Base-by-base conservation (phyloP, 2,888 invertebrate genomes). In the Cancer borealis region DNA sequence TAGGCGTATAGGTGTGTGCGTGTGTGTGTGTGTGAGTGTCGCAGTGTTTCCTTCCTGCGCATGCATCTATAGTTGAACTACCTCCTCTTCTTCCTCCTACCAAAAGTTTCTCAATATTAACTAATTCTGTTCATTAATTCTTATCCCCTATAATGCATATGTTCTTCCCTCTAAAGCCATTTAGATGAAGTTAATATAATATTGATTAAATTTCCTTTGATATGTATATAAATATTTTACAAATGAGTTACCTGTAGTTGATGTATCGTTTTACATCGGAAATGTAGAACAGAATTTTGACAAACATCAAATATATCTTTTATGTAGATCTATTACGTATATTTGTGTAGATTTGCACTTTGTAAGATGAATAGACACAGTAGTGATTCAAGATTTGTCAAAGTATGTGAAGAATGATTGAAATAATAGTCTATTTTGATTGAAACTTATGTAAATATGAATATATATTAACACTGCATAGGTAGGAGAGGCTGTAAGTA, bases 31-130 rank as follows among this genome's bases (percentile, higher is more conserved):
- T 88, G 46, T 1, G 47, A 21, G 89, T 47, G 47, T 39, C 17
- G 39, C 84, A 84, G 84, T 84, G 84, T 84, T 14, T 84, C 39
- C 84, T 26, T 84, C 39, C 84, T 39, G 39, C 14, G 84, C 84
- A 84, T 84, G 84, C 84, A 3, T 84, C 39, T 4, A 39, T 84
- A 84, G 84, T 84, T 84, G 84, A 84, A 84, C 84, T 39, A 39
- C 84, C 84, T 84, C 84, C 30, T 84, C 84, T 39, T 84, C 84
- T 84, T 84, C 39, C 84, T 84, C 84, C 84, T 84, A 30, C n/a
- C 39, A 14, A 84, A 10, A 84, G 84, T 84, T 79, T 79, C 39
- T 39, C 21, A 84, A 12, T 4, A 39, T 84, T 84, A 3, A 30
- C 84, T 0, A 84, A 39, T 30, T 84, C 17, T 84, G 30, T 30